Evolutionary conservation across 2,888 invertebrate genomes (phyloP), one percentile per base, ranked within the genome.

Genomic region (Antheraea yamamai): DNA sequence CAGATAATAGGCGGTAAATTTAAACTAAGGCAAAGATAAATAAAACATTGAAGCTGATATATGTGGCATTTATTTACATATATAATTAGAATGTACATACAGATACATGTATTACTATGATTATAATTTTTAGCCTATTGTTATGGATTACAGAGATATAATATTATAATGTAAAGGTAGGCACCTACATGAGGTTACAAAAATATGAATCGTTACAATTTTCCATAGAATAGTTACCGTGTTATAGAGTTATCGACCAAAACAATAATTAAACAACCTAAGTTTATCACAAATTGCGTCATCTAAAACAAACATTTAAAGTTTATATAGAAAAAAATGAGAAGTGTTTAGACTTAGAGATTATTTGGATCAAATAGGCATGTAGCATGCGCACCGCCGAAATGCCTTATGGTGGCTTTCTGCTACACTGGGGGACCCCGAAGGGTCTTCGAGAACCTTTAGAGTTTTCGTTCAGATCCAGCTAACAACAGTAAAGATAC

Each of bases 61-160:
- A 91, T 88, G 87, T 87, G 85, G 87, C 86, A 84, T 92, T 92
- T 92, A 92, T 93, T 90, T 91, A 91, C 79, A 80, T 82, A 89
- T 89, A 85, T 84, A 84, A 84, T 87, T 85, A 82, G 83, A 86
- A 85, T 75, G 72, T 75, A 30, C 30, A 61, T 61, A 61, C 4
- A 55, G 52, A 30, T 47, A 47, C 12, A 47, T 47, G 12, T 47
- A 47, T 64, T 64, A 12, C 30, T 26, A 66, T 64, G 8, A 64
- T 26, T 64, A 23, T 66, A 6, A 20, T 6, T 66, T 66, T 30
- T 66, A 66, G 26, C 16, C 16, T 26, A 30, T 30, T 30, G 64
- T 66, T 16, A 66, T 30, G 30, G 16, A 66, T 66, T 66, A 66
- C 26, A 66, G 30, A 66, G 14, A 66, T 64, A 26, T 26, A 26